Percentiles rank a stretch among this genome's conserved stretches.
These are phyloP conservation scores for Steinernema khuongi DNA, from an alignment of 1,140 invertebrate genomes.

Conservation along the genomic window DNA sequence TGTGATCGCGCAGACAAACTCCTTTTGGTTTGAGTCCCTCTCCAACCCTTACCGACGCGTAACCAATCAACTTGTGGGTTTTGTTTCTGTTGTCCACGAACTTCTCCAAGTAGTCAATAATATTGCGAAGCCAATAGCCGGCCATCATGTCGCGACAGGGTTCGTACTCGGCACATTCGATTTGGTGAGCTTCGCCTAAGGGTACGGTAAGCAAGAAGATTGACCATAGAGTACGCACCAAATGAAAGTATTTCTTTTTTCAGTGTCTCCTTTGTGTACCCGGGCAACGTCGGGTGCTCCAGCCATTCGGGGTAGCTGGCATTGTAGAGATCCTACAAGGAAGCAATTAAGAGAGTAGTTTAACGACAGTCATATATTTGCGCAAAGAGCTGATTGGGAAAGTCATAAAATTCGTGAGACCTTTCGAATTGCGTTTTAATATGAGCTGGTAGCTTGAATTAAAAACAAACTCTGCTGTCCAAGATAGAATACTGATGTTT, in stretches of 20 bases:
- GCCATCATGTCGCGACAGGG: slow-evolving; percentile 40
- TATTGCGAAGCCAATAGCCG: slow-evolving; percentile 32
- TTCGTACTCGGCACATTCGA: slow-evolving; percentile 31
- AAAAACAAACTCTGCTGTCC: too few relatives aligned
- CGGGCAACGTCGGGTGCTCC: slow-evolving; percentile 24
- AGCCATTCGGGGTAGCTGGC: slow-evolving; percentile 38
- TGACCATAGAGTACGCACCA: slow-evolving; percentile 16
- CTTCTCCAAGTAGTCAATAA: slow-evolving; percentile 28
- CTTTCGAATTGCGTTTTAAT: too few relatives aligned
- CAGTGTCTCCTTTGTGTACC: slow-evolving; percentile 27
- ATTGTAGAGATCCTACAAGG: slow-evolving; percentile 35
- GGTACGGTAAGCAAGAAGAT: neutral
- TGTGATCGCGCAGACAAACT: too few relatives aligned
- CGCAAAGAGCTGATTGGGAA: too few relatives aligned
- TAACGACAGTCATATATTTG: too few relatives aligned
- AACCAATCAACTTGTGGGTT: slow-evolving; percentile 33
- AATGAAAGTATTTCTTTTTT: slow-evolving; percentile 39
- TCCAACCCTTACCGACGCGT: slow-evolving; percentile 31
- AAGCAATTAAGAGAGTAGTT: too few relatives aligned
- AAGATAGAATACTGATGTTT: too few relatives aligned
- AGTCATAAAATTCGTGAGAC: too few relatives aligned
- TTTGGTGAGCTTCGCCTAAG: slow-evolving; percentile 41
- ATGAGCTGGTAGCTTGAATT: too few relatives aligned
- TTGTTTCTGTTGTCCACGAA: slow-evolving; percentile 14
- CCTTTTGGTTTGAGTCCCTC: neutral